Base-by-base conservation (phyloP, 2,888 invertebrate genomes). In the Iphiclides podalirius region DNA sequence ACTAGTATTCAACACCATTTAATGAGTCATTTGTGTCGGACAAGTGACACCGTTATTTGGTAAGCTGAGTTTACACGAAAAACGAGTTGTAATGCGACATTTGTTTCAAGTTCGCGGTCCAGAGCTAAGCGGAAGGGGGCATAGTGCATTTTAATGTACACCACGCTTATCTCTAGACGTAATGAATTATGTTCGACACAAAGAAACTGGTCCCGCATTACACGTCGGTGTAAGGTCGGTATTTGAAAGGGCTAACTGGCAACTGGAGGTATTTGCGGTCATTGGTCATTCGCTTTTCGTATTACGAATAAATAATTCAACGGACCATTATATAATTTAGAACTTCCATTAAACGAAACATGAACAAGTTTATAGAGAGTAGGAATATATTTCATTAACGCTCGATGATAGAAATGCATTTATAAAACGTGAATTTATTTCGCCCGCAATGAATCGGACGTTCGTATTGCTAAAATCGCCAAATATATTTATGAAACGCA, bases 221-320 rank as follows among this genome's bases (percentile, higher is more conserved):
- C n/a, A n/a, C 59, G 70, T 63, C 61, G 65, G 57, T 63, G 57
- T 80, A 79, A 82, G 77, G 79, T 79, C 77, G 80, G 75, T 75
- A 81, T 86, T 86, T 80, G 85, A 85, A 85, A 85, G 85, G 84
- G 77, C 79, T 71, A 69, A 58, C 67, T 42, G 36, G 40, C 58
- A 57, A 60, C 52, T 39, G 13, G 40, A 67, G 72, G 67, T 75
- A 78, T 75, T 75, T 70, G 68, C 60, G 61, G 59, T 59, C 59
- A 63, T 59, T 69, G 66, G 64, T 69, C 64, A 67, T 61, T 66
- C 28, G 43, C 50, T 52, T 57, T 55, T 59, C 47, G 57, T 60
- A 52, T 47, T 52, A 35, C 31, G 52, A 46, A 54, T 54, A 17
- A 26, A 42, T 52, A 54, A 20, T 20, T 20, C 4, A 4, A 20